These are phyloP conservation scores for Loxodonta africana DNA, from an alignment of 2,113 vertebrate species.

Conservation along the genomic window DNA sequence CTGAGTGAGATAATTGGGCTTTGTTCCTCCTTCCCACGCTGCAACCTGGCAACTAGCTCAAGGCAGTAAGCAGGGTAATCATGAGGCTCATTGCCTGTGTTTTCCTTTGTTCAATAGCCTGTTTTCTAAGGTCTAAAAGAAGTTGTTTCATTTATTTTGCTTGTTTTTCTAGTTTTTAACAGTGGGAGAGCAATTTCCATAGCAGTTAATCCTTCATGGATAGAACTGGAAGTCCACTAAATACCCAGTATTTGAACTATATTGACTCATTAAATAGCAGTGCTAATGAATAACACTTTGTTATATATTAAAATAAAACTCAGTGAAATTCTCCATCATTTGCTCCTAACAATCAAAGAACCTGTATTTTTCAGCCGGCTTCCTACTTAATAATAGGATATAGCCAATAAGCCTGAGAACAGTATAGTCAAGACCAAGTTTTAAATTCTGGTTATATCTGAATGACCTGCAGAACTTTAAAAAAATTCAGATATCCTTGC, in stretches of 20 bases:
- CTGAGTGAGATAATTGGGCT: not conserved
- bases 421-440: not conserved
- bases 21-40: no score
- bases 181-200: not conserved
- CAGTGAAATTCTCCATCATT: not conserved
- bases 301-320: slow-evolving; percentile 5
- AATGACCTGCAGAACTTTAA: not conserved
- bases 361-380: not conserved
- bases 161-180: slow-evolving; percentile 5
- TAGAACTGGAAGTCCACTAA: not conserved
- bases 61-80: not conserved
- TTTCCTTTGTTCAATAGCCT: not conserved
- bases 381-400: slow-evolving; percentile 25
- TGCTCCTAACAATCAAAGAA: not conserved
- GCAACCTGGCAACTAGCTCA: not conserved
- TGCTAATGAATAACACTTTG: not conserved
- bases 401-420: not conserved
- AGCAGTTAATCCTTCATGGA: not conserved
- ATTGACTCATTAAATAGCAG: not conserved
- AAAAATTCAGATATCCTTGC: not conserved
- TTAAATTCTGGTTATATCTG: not conserved
- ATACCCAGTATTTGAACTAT: not conserved
- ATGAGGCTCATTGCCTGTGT: not conserved
- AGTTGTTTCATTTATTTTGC: not conserved
- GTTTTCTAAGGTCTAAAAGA: not conserved